phyloP scores from a whole-genome alignment of 2,888 invertebrate genomes.

The Lapara coniferarum region DNA sequence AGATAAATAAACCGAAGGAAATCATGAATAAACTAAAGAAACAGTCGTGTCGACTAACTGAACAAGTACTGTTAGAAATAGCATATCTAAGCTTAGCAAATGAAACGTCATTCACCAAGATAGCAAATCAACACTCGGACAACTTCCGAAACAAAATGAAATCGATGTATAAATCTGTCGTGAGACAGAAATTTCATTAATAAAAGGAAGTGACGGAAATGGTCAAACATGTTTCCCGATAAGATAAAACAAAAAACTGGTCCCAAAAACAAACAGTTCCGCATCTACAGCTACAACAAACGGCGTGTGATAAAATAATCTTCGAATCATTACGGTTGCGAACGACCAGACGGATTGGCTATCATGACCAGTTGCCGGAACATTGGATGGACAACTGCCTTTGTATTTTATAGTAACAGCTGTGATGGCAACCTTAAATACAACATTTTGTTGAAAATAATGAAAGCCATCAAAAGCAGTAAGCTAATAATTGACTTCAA shows the following conservation, averaged over 20 bases:
- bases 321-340: slow-evolving; percentile 41
- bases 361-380: slow-evolving; percentile 27
- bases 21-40: neutral
- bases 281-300: slow-evolving; percentile 35
- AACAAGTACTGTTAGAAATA: neutral
- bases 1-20: neutral
- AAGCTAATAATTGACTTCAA: too few relatives aligned
- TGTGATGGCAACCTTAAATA: too few relatives aligned
- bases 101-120: neutral
- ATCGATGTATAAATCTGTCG: slow-evolving; percentile 6
- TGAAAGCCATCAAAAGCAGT: too few relatives aligned
- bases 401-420: neutral
- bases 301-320: slow-evolving; percentile 45
- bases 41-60: neutral
- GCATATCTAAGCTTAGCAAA: neutral
- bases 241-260: slow-evolving; percentile 49
- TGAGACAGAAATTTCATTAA: slow-evolving; percentile 16
- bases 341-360: slow-evolving; percentile 19
- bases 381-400: slow-evolving; percentile 7
- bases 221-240: slow-evolving; percentile 45
- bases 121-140: neutral
- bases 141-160: slow-evolving; percentile 9
- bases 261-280: slow-evolving; percentile 47
- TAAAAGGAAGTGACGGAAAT: slow-evolving; percentile 37
- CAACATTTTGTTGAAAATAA: too few relatives aligned